Evolutionary conservation across 2,888 invertebrate genomes (phyloP), one percentile per base, ranked within the genome.

Genomic region (Nemurella pictetii): DNA sequence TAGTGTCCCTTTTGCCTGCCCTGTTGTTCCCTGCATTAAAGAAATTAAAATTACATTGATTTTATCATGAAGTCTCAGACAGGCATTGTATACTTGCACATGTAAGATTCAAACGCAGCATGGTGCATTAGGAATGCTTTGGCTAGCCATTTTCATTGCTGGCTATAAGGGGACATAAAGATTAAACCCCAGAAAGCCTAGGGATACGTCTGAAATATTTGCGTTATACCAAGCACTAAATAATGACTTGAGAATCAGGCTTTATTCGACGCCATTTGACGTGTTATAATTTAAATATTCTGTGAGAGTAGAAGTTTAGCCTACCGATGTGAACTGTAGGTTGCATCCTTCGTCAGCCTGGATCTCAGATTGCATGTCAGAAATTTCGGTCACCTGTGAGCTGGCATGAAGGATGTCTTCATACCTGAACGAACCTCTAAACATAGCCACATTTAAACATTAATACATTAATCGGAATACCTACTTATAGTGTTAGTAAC

Each of bases 291-390:
- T n/a, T n/a, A n/a, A n/a, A n/a, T n/a, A n/a, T n/a, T n/a, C n/a
- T n/a, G n/a, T n/a, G n/a, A 55, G 12, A 7, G 55, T 55, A 2
- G 20, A 55, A 20, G 9, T 3, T 20, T 55, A 20, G 3, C 55
- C 20, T 89, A 92, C 93, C 0, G 97, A 97, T 0, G 97, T 96
- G 89, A 96, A 97, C 89, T 96, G 94, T 87, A 98, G 94, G 89
- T 95, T 96, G 87, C 93, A 94, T 0, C 94, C 92, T 77, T 93
- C 93, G 89, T 95, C 94, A 55, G 95, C 93, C 82, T 93, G 92
- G 15, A 96, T 91, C 0, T 89, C 87, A 0, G 90, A 87, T 88
- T 94, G 94, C 84, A 92, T 88, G 74, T 91, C 88, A 20, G 89
- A 87, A 73, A 93, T 87, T 25, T 88, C 87, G 36, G 87, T 85